Base-by-base conservation (phyloP, 2,888 invertebrate species). In the Eulithis prunata region DNA sequence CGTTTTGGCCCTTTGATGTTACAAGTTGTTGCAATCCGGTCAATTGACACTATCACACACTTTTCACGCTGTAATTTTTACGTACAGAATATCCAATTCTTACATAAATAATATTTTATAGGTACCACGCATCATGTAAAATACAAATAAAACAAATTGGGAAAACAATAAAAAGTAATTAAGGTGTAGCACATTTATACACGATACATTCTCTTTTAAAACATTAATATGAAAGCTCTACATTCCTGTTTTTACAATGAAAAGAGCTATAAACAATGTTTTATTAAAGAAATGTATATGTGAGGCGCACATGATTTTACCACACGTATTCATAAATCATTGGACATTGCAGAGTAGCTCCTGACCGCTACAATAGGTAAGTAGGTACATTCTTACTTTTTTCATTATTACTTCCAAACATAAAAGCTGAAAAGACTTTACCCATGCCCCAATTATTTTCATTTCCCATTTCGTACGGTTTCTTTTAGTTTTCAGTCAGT, bases 401-500 rank as follows among this genome's bases (percentile, higher is more conserved):
- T 51, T 45, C 28, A 55, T 54, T 45, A 51, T 59, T 59, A 43
- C 54, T 64, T 68, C 54, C 14, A 51, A 63, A 45, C 43, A 12
- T 61, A 41, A 57, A 21, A 53, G 12, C 14, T 66, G 59, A 14
- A 61, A 57, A 61, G 36, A 21, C 21, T 49, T 41, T 49, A 11
- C 8, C 10, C 47, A 14, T 49, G 49, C 21, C 51, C 41, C 55
- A 61, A 54, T 64, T 52, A 64, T 59, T 62, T 62, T 28, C 55
- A 38, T 45, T 57, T 38, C 52, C 38, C 57, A 68, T 64, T 64
- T 64, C 49, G 46, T 57, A 45, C 10, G 54, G 61, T 46, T 65
- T 65, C 61, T 58, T 57, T 64, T 54, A 64, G 68, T 68, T 64
- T 67, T 14, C 55, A 63, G 54, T 52, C 51, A n/a, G 61, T 43